These are phyloP conservation scores for Electrophaes corylata DNA, from an alignment of 2,888 invertebrate species.

Conservation along the genomic window DNA sequence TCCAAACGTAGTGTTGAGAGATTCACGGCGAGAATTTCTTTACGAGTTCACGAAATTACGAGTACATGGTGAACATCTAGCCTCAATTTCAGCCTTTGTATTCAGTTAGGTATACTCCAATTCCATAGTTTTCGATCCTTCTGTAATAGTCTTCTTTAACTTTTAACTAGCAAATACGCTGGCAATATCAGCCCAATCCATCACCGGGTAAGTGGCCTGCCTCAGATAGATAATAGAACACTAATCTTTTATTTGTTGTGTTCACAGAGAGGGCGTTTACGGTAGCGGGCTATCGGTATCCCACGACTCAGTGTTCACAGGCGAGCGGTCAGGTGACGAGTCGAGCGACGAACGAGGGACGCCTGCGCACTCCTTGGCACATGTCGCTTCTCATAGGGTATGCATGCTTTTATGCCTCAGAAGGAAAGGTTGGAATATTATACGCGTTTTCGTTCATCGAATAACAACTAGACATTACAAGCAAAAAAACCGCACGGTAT, in stretches of 20 bases:
- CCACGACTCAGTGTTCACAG: constrained; percentile 96
- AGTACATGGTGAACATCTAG: too few species aligned
- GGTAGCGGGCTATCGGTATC: constrained; percentile 91
- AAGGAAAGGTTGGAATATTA: too few species aligned
- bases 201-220: not conserved
- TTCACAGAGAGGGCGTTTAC: constrained; percentile 75
- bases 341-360: constrained; percentile 74
- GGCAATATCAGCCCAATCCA: too few species aligned
- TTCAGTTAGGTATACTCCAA: too few species aligned
- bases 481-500: too few species aligned
- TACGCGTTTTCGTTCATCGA: too few species aligned
- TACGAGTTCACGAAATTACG: too few species aligned
- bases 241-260: not conserved
- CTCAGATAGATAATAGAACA: not conserved
- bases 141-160: not conserved
- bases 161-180: too few species aligned
- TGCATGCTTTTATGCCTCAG: not conserved
- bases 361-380: constrained; percentile 61
- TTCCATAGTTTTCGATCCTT: not conserved
- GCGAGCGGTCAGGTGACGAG: constrained; percentile 86
- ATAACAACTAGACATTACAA: too few species aligned
- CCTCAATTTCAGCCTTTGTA: too few species aligned
- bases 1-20: too few species aligned
- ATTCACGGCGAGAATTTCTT: too few species aligned
- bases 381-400: constrained; percentile 71